Evolutionary conservation across 2,113 vertebrate genomes (phyloP).

Genomic region (Columba janthina): DNA sequence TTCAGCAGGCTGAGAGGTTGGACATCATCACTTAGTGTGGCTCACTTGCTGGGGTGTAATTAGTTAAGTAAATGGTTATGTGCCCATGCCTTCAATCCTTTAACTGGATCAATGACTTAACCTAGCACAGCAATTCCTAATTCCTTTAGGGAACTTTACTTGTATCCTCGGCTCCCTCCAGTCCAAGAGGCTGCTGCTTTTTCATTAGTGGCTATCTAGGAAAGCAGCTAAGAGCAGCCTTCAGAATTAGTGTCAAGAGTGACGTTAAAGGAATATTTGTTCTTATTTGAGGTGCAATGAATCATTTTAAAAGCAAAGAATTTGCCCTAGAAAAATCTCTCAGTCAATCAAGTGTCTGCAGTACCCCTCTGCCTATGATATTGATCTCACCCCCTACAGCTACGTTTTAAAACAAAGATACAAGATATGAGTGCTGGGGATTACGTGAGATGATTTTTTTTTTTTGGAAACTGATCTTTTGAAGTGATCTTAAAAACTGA

Average conservation of each 20-base stretch:
- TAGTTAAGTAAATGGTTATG: slow-evolving; percentile 27
- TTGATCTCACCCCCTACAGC: neutral
- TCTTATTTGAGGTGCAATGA: neutral
- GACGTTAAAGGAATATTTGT: neutral
- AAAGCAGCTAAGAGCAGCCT: neutral
- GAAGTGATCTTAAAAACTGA: neutral
- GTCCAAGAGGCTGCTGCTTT: neutral
- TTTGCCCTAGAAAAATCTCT: neutral
- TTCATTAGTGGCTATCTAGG: neutral
- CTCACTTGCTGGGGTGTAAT: neutral
- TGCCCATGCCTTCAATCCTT: slow-evolving; percentile 6
- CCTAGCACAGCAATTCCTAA: slow-evolving; percentile 18
- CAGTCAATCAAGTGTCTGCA: neutral
- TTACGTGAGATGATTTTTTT: neutral
- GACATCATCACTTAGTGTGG: neutral
- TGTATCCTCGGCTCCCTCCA: neutral
- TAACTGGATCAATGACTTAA: slow-evolving; percentile 47
- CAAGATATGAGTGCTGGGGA: neutral
- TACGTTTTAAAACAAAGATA: neutral
- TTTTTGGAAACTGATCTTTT: neutral
- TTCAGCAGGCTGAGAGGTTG: neutral
- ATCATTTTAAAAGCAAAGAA: neutral
- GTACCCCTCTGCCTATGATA: neutral
- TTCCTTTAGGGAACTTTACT: slow-evolving; percentile 33
- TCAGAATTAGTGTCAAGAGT: neutral